Percentiles rank a stretch among this genome's conserved stretches.
phyloP scores from a whole-genome alignment of 2,113 vertebrate species.

The Ciconia boyciana region DNA sequence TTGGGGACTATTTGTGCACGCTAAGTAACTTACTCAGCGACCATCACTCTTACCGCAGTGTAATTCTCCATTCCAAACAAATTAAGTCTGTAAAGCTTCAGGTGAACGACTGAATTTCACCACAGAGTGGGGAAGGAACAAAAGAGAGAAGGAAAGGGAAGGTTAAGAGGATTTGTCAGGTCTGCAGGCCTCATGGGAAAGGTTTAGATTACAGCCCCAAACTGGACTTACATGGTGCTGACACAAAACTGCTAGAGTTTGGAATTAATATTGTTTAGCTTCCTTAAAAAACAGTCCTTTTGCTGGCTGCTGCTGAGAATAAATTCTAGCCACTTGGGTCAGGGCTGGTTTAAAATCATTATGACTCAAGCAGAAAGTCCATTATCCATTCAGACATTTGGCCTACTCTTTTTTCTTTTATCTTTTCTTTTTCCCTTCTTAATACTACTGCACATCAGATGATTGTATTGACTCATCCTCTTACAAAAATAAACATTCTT shows the following conservation, averaged over 20 bases:
- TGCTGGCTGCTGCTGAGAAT: neutral
- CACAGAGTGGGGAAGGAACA: neutral
- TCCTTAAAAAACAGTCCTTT: neutral
- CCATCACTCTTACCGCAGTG: neutral
- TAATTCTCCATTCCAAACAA: neutral
- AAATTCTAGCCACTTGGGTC: neutral
- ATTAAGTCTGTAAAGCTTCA: neutral
- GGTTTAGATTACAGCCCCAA: neutral
- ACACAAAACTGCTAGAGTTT: neutral
- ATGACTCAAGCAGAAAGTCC: neutral
- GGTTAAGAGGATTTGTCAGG: neutral
- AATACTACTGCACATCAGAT: neutral
- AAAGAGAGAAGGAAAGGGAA: neutral
- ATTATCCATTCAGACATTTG: neutral
- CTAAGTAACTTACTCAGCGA: neutral
- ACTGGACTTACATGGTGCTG: neutral
- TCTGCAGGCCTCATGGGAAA: neutral
- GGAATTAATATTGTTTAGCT: neutral
- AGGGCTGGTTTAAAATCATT: neutral
- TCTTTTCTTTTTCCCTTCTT: neutral
- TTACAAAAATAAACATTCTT: constrained; percentile 9
- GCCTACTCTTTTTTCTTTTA: neutral
- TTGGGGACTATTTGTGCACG: neutral
- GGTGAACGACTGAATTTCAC: fast-evolving
- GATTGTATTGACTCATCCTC: neutral